Base-by-base conservation (phyloP, 1,140 invertebrate genomes). In the Chionoecetes opilio region DNA sequence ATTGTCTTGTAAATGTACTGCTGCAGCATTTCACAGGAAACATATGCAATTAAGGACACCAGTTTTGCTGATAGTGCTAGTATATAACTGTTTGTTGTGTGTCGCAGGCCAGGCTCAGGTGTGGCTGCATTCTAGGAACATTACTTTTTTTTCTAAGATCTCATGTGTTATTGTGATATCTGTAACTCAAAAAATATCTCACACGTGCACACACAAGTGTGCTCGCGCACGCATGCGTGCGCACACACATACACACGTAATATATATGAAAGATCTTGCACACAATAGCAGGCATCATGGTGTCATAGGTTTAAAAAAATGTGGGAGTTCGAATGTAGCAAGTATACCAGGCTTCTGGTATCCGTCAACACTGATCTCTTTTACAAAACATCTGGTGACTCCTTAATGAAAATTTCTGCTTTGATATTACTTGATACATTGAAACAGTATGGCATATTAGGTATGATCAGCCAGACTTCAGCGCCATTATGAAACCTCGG, bases 401-500 rank as follows among this genome's bases (percentile, higher is more conserved):
- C 29, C 37, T 38, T 41, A 89, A 46, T 75, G 63, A 21, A 21
- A n/a, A 75, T 75, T n/a, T 75, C 53, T 14, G 3, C 5, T 11
- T 21, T 75, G 26, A 75, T 75, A 75, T 75, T n/a, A n/a, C n/a
- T n/a, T n/a, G n/a, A n/a, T 32, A 46, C 29, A 63, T 34, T 92
- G 37, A 17, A 91, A 41, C 26, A 35, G 63, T 46, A 46, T 31
- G 41, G 35, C 46, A 93, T 86, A 37, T n/a, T 34, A 86, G 32
- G 46, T 91, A 53, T 41, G 63, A 92, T 84, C 46, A 46, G 94
- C 91, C 94, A 95, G 94, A 90, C 94, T 95, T 95, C 90, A 92
- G 82, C 82, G 94, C 94, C 94, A 87, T 95, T 92, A 86, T 85
- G 63, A 87, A 95, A 95, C 94, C 94, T 95, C 82, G 94, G 94